phyloP scores from a whole-genome alignment of 1,140 invertebrate genomes.

The Drosophila pandora region DNA sequence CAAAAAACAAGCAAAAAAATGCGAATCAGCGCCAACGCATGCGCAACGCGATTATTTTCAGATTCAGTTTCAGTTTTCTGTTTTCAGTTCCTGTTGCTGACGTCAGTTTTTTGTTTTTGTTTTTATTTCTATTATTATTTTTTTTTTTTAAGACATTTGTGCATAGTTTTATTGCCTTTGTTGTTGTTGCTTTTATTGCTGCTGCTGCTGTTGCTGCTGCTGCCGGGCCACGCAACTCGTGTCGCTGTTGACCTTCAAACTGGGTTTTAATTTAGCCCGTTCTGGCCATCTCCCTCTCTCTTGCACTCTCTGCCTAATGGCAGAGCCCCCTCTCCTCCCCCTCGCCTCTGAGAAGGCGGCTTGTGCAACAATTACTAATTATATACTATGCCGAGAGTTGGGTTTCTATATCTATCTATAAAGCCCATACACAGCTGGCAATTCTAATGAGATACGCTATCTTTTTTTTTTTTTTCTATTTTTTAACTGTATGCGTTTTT shows the following conservation, averaged over 20 bases:
- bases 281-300: constrained; percentile 29
- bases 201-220: constrained; percentile 28
- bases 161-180: constrained; percentile 47
- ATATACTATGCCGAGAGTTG: constrained; percentile 63
- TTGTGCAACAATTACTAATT: constrained; percentile 82
- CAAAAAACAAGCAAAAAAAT: constrained; percentile 3
- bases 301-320: background rate
- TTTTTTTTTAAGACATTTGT: constrained; percentile 41
- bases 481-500: constrained; percentile 49
- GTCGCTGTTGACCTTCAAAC: constrained; percentile 76
- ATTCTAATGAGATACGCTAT: constrained; percentile 78
- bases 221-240: constrained; percentile 75
- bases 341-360: constrained; percentile 17
- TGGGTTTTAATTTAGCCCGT: constrained; percentile 75
- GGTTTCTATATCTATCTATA: constrained; percentile 51
- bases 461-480: constrained; percentile 41
- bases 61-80: constrained; percentile 35
- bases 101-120: constrained; percentile 17
- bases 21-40: constrained; percentile 47
- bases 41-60: constrained; percentile 48
- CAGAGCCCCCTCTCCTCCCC: no score
- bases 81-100: constrained; percentile 47
- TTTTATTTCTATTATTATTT: background rate
- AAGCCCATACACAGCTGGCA: constrained; percentile 61
- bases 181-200: constrained; percentile 14